Evolutionary conservation across 92 coral and sea anemone genomes (phyloP).

Genomic region (Epizoanthus scotinus): DNA sequence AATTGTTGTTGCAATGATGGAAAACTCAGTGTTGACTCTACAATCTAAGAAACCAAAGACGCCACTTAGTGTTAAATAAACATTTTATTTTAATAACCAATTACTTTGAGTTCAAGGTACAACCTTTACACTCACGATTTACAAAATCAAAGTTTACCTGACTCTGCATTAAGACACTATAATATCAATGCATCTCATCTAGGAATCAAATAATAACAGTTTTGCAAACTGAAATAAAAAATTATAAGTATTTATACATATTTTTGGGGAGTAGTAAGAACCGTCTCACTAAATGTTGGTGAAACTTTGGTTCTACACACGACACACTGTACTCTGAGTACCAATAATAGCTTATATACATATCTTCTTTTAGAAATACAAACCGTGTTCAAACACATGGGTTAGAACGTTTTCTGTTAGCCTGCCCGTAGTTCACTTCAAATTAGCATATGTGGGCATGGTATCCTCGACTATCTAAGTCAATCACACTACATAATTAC

Average conservation of each 20-base stretch:
- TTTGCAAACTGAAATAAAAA: background rate
- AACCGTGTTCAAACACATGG: background rate
- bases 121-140: constrained; percentile 13
- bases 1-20: too few relatives aligned
- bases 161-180: background rate
- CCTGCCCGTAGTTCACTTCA: background rate
- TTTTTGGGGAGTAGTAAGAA: background rate
- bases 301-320: background rate
- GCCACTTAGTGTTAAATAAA: too few relatives aligned
- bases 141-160: constrained; percentile 7
- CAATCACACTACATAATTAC: too few relatives aligned
- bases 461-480: background rate
- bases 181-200: background rate
- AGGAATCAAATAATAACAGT: background rate
- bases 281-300: constrained; percentile 5
- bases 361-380: background rate
- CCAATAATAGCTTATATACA: background rate
- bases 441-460: background rate
- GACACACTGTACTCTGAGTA: constrained; percentile 2
- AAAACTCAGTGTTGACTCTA: too few relatives aligned
- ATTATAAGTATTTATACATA: background rate
- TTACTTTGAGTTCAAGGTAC: background rate
- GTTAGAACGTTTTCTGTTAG: background rate
- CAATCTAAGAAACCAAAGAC: too few relatives aligned
- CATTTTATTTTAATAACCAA: too few relatives aligned